These are phyloP conservation scores for Nymphalis urticae DNA, from an alignment of 2,888 invertebrate genomes.

Conservation along the genomic window DNA sequence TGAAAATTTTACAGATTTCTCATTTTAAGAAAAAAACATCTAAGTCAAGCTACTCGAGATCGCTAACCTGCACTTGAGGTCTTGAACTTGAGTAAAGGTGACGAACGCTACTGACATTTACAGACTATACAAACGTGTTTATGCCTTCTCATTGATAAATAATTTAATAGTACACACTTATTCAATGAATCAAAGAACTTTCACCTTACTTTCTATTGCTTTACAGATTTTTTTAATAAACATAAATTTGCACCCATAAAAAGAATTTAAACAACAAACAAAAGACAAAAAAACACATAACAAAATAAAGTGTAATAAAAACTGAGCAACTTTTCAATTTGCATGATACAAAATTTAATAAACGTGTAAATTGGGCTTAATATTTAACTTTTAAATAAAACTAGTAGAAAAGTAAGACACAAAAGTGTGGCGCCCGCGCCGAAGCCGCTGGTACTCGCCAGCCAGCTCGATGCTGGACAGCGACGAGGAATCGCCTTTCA, in stretches of 20 bases:
- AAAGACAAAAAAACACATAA: too few relatives aligned
- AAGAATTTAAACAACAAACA: too few relatives aligned
- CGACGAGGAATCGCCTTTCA: slow-evolving; percentile 85
- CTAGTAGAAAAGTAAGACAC: slow-evolving; percentile 34
- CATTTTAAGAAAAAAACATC: too few relatives aligned
- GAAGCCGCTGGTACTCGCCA: slow-evolving; percentile 72
- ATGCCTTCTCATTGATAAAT: slow-evolving; percentile 1
- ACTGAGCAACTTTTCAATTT: background rate
- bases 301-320: background rate
- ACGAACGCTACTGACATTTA: slow-evolving; percentile 48
- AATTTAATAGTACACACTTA: background rate
- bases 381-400: background rate
- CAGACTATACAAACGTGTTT: background rate
- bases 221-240: background rate
- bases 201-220: background rate
- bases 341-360: background rate
- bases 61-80: slow-evolving; percentile 46
- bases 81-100: slow-evolving; percentile 69
- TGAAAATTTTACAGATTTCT: too few relatives aligned
- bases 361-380: background rate
- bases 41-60: too few relatives aligned
- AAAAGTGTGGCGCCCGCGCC: slow-evolving; percentile 75
- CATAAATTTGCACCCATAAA: background rate
- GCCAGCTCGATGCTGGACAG: slow-evolving; percentile 81
- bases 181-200: background rate